Evolutionary conservation across 2,797 vertebrate genomes (phyloP).

Genomic region (Euphonia xanthogaster): DNA sequence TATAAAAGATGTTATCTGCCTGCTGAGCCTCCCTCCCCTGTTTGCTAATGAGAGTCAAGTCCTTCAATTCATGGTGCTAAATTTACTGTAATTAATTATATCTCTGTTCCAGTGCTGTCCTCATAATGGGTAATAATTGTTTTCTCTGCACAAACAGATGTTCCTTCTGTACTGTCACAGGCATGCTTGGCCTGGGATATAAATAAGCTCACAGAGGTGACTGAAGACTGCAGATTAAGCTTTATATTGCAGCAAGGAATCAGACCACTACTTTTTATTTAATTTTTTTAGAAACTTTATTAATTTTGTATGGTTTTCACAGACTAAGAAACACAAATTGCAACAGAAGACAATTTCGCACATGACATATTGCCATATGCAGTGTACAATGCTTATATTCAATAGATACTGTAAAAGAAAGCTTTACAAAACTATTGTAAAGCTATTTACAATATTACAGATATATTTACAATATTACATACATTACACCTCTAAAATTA

Average conservation of each 20-base stretch:
- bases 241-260: neutral
- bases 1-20: neutral
- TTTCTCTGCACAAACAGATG: neutral
- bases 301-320: neutral
- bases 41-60: slow-evolving; percentile 1
- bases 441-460: neutral
- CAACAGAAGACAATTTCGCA: neutral
- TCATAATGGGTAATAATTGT: neutral
- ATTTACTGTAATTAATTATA: slow-evolving; percentile 30
- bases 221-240: neutral
- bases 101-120: neutral
- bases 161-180: neutral
- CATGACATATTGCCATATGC: neutral
- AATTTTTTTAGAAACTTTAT: neutral
- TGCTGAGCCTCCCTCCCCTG: neutral
- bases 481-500: neutral
- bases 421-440: neutral
- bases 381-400: neutral
- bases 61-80: neutral
- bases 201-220: neutral
- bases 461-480: neutral
- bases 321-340: neutral
- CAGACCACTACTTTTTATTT: neutral
- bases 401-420: neutral
- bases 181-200: neutral